A percentile compares a stretch with the other conserved stretches of the same genome.
Conservation (phyloP, 1,140 invertebrate genomes). For the Campodea augens region DNA sequence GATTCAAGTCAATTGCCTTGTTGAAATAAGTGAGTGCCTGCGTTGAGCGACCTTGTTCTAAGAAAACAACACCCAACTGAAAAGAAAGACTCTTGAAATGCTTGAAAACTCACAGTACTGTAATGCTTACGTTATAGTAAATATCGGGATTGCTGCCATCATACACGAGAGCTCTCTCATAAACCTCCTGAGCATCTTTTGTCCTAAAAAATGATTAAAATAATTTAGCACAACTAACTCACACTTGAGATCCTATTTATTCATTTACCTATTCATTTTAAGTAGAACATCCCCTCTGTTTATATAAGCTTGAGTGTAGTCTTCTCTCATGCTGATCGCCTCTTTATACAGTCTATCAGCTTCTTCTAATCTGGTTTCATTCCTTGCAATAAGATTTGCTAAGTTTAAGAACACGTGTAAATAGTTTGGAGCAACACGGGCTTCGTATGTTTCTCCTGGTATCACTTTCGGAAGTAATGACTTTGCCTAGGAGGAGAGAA, state of each 20-base stretch:
- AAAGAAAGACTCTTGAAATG: too few species aligned
- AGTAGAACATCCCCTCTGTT: slow-evolving; percentile 90
- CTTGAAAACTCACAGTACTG: too few species aligned
- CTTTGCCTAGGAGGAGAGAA: slow-evolving; percentile 45
- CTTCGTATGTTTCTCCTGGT: slow-evolving; percentile 82
- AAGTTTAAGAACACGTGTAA: slow-evolving; percentile 89
- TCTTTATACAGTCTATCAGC: slow-evolving; percentile 82
- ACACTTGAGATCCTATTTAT: too few species aligned
- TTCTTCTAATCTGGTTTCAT: slow-evolving; percentile 74
- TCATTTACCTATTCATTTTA: slow-evolving; percentile 62
- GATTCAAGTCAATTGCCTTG: slow-evolving; percentile 78
- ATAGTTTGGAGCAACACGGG: slow-evolving; percentile 86
- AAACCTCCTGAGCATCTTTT: slow-evolving; percentile 85
- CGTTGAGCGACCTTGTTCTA: slow-evolving; percentile 77
- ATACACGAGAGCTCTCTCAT: slow-evolving; percentile 77
- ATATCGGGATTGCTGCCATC: slow-evolving; percentile 91
- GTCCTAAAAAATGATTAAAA: too few species aligned
- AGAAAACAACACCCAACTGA: slow-evolving; percentile 76
- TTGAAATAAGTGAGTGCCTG: slow-evolving; percentile 82
- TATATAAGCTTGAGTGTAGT: slow-evolving; percentile 94
- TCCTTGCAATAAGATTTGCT: slow-evolving; percentile 84
- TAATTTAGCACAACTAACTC: too few species aligned
- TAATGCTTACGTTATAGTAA: slow-evolving; percentile 77
- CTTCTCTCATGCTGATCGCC: slow-evolving; percentile 89
- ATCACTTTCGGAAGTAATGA: slow-evolving; percentile 72